Base-by-base conservation (phyloP, 2,113 vertebrate species). In the Mesembrinibis cayennensis region DNA sequence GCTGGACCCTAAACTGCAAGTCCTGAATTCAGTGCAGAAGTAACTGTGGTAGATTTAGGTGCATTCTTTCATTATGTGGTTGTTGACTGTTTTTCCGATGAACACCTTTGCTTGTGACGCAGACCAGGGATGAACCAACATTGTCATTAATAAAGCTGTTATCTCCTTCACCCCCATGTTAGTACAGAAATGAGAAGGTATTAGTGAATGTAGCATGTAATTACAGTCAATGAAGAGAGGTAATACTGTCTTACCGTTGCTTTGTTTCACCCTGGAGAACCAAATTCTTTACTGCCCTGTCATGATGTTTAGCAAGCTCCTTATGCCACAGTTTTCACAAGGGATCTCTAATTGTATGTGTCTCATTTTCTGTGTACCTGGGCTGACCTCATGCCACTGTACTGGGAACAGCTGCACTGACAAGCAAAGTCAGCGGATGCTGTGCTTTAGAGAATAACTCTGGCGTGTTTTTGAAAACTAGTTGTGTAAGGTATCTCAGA, bases 391-490 rank as follows among this genome's bases (percentile, higher is more conserved):
- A 13, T 47, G n/a, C 30, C 10, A 3, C 0, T 1, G 7, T 25
- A 40, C 27, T 22, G 26, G 9, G 9, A 72, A 26, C 30, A 90
- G 32, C 40, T 70, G 29, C 32, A 53, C 10, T 56, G 63, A 34
- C 0, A 0, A 76, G 11, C 0, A 3, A 95, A 88, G 30, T 3
- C 34, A 61, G 10, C 19, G 10, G 44, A 67, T 76, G 36, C 10
- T 86, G 18, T 0, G 2, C 53, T 95, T 82, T 44, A 59, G 29
- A 59, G 38, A 67, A 56, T 38, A 91, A 25, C 22, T 61, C 30
- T 32, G 22, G 3, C 16, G 34, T 40, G 16, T 5, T 89, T 65
- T 30, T 78, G 36, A 69, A 89, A 91, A 59, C 6, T 9, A 13
- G 16, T 80, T 69, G 26, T 34, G 19, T 70, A 91, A 70, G 50